Conservation (phyloP, 2,113 vertebrate species). For the Heptranchias perlo region DNA sequence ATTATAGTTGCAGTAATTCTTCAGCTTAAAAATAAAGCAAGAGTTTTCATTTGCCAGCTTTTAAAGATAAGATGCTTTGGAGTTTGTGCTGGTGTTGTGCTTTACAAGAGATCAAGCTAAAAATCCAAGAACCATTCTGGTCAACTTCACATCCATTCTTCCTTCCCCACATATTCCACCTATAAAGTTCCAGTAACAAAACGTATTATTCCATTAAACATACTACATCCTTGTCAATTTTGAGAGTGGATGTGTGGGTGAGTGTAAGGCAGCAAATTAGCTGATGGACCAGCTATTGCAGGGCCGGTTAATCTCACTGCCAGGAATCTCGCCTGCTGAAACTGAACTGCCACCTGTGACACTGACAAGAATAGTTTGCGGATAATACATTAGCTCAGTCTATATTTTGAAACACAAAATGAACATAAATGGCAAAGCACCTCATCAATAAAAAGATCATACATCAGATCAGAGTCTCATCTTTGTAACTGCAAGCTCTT, state of each 20-base stretch:
- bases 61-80: not conserved
- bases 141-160: not conserved
- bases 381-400: not conserved
- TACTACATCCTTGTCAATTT: not conserved
- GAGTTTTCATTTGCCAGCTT: not conserved
- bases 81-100: not conserved
- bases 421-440: not conserved
- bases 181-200: not conserved
- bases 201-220: not conserved
- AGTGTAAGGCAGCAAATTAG: no score
- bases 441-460: not conserved
- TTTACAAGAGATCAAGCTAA: not conserved
- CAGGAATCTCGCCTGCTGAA: not conserved
- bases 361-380: not conserved
- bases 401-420: not conserved
- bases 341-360: not conserved
- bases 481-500: not conserved
- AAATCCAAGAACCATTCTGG: not conserved
- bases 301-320: not conserved
- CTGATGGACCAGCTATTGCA: no score
- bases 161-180: not conserved
- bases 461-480: not conserved
- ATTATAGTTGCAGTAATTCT: not conserved
- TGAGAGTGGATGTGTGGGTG: no score
- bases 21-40: not conserved